Evolutionary conservation across 2,888 invertebrate genomes (phyloP), one percentile per base, ranked within the genome.

Genomic region (Eilema depressum): DNA sequence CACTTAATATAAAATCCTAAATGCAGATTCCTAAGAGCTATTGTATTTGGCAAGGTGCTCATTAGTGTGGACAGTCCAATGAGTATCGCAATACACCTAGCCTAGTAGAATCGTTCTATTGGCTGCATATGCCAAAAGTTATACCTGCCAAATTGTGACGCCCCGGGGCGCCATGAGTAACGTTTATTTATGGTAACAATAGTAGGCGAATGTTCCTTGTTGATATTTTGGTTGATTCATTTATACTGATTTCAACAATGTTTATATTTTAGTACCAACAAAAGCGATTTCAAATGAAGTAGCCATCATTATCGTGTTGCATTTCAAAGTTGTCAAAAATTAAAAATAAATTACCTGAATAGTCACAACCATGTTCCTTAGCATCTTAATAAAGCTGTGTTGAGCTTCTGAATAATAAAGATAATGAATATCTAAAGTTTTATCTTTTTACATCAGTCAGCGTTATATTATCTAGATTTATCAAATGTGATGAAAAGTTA

Each of bases 141-240:
- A 66, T 74, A 76, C 81, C 75, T 90, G 92, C 90, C 92, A 92
- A 91, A 83, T 85, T 81, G 84, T 82, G 83, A 85, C 86, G 83
- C 79, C 80, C 81, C 85, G 81, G 83, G 84, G 83, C 82, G 81
- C 79, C 80, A 82, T 82, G 83, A 85, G 80, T 75, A 77, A 77
- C 62, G 77, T 78, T 80, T 87, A 88, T 86, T 87, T 85, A 84
- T 75, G 70, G 53, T 68, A 68, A 79, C 80, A 82, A 83, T 81
- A 69, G 73, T 64, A 66, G 66, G 47, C 64, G 69, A 70, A 71
- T 73, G 64, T 73, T 70, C 70, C 53, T 65, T 53, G 41, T 60
- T 60, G 30, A 64, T 53, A 59, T 47, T 69, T 37, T 59, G 57
- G 17, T 20, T 59, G 26, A 11, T 59, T 59, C 28, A 26, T 59